A percentile compares a stretch with the other conserved stretches of the same genome.
These are phyloP conservation scores for Protaetia brevitarsis DNA, from an alignment of 1,140 invertebrate genomes.

Conservation along the genomic window DNA sequence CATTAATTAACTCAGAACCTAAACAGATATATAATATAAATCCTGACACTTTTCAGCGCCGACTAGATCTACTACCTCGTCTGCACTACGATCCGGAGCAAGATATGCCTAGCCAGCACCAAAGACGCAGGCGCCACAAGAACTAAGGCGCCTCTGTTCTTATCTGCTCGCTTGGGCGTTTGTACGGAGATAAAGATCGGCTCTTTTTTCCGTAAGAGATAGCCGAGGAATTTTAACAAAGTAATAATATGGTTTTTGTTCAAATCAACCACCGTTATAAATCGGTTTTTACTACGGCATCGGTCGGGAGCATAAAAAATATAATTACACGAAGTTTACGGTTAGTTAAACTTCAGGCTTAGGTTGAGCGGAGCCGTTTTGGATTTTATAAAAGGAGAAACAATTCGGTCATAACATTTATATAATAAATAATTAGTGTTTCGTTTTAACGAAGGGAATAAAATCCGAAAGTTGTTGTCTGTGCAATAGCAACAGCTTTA, in stretches of 20 bases:
- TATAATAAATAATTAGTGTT: conserved; percentile 5
- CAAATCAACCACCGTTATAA: background rate
- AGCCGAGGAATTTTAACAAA: conserved; percentile 8
- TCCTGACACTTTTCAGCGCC: no score
- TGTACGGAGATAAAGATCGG: conserved; percentile 2
- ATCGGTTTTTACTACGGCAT: background rate
- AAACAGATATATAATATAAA: no score
- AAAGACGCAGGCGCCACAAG: background rate
- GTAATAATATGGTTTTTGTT: background rate
- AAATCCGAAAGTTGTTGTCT: background rate
- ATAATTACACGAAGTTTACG: background rate
- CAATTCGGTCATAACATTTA: background rate
- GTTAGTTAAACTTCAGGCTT: no score
- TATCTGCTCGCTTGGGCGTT: background rate
- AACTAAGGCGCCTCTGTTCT: background rate
- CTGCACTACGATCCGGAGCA: background rate
- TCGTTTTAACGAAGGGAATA: background rate
- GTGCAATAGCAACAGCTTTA: background rate
- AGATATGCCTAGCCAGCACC: background rate
- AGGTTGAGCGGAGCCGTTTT: no score
- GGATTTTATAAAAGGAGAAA: background rate
- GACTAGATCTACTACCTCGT: no score
- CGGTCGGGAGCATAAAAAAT: background rate
- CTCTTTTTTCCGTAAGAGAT: background rate
- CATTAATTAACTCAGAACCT: no score